These are phyloP conservation scores for Mormyrops attenuatus DNA, from an alignment of 2,797 vertebrate genomes.

Conservation along the genomic window DNA sequence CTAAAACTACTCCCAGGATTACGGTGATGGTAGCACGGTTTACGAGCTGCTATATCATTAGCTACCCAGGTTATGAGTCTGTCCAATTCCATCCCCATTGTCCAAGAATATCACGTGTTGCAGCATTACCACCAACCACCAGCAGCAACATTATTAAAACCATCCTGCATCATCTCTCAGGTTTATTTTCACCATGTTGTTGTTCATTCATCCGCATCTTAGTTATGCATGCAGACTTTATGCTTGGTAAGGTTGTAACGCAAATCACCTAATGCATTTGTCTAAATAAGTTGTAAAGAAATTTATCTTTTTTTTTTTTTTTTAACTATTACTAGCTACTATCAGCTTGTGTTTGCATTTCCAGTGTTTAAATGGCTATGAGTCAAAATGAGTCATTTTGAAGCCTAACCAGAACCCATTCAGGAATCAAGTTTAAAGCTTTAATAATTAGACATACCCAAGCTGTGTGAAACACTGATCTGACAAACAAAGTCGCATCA, in stretches of 20 bases:
- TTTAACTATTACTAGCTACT: background rate
- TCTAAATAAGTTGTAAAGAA: background rate
- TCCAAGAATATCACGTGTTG: background rate
- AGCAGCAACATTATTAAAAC: conserved; percentile 17
- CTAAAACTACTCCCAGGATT: conserved; percentile 14
- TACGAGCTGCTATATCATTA: conserved; percentile 10
- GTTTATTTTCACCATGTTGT: conserved; percentile 12
- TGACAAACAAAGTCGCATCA: background rate
- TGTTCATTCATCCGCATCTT: background rate
- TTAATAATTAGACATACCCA: background rate
- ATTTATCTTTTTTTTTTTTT: background rate
- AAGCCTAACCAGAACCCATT: background rate
- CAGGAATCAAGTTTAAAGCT: background rate
- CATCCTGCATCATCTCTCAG: background rate
- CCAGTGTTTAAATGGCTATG: background rate
- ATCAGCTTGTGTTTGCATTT: background rate
- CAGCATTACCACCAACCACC: conserved; percentile 7
- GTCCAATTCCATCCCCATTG: conserved; percentile 6
- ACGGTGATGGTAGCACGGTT: conserved; percentile 12
- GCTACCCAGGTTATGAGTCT: conserved; percentile 8
- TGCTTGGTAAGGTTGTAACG: background rate
- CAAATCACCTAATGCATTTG: background rate
- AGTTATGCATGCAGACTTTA: background rate
- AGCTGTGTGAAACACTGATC: background rate
- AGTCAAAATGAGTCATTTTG: background rate